Evolutionary conservation across 30 jellyfish, hydroid and myxozoan genomes (phyloP), one percentile per base, ranked within the genome.

Genomic region (Aurelia sp.): DNA sequence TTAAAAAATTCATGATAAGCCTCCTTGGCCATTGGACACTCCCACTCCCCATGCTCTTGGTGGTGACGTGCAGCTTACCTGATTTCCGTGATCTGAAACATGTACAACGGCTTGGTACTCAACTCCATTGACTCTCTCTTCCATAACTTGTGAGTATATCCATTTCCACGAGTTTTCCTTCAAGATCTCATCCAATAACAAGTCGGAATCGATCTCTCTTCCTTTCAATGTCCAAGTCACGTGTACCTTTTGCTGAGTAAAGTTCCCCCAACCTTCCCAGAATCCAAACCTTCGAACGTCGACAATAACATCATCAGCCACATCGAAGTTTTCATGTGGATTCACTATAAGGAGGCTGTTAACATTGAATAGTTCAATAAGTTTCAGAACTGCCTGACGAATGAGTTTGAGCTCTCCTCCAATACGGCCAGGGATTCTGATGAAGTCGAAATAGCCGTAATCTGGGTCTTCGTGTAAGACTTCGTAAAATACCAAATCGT

Each of bases 91-190:
- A 31, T 76, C 86, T 8, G 86, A 65, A 22, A 89, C 86, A 15
- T 92, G 89, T 4, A 93, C 98, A 9, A 93, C 48, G 8, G 96
- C 98, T 13, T 77, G 94, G 76, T 93, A 93, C 8, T 83, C 96
- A 10, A 20, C 65, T 5, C 52, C 91, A 22, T 48, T 27, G 11
- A 53, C 19, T 30, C 51, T 61, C 64, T 93, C 98, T 63, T 93
- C 98, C 52, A 93, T 76, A 0, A 93, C 94, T 47, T 79, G 89
- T 8, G 97, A 86, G 48, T 86, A 73, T 18, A 93, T 66, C 91
- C 90, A 75, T 58, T 68, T 85, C 87, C 87, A 84, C 13, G 93
- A 71, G 64, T 84, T 67, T 23, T 67, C 73, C 53, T 84, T 84
- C 68, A 73, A 22, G 13, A 72, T 44, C 41, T 66, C 73, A 50